Conservation (phyloP, 2,113 vertebrate genomes). For the Chaetura pelagica region DNA sequence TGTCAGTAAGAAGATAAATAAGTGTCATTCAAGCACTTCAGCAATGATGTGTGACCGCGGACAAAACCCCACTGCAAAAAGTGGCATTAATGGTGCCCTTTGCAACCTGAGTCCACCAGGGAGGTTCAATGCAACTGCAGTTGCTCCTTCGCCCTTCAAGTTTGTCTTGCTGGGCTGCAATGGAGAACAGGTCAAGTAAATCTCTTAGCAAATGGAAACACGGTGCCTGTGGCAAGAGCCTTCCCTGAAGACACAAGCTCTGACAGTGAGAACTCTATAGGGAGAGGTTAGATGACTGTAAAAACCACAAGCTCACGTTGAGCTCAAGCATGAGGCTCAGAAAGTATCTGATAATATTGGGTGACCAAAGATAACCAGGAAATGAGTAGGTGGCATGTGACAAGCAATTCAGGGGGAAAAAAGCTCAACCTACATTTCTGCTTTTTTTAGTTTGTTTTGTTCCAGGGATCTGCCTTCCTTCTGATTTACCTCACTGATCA, state of each 20-base stretch:
- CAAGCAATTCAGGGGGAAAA: background rate
- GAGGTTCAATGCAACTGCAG: background rate
- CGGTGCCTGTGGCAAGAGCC: background rate
- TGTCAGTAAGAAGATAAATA: background rate
- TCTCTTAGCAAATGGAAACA: background rate
- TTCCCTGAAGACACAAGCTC: background rate
- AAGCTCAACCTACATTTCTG: background rate
- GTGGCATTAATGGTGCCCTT: background rate
- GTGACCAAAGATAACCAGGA: constrained; percentile 33
- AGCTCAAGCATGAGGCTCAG: background rate
- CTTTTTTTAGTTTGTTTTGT: background rate
- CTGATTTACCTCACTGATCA: background rate
- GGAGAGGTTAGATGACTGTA: background rate
- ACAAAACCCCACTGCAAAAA: background rate
- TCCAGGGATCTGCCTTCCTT: background rate
- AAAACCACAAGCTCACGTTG: background rate
- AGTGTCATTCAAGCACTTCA: background rate
- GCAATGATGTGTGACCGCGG: rapidly evolving
- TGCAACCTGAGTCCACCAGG: background rate
- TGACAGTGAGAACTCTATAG: background rate
- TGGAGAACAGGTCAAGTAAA: background rate
- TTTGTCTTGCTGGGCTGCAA: background rate
- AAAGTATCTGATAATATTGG: background rate
- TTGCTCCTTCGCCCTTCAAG: background rate
- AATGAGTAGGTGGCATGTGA: constrained; percentile 3